Evolutionary conservation across 2,113 vertebrate genomes (phyloP).

Genomic region (Sphaerodactylus townsendi): DNA sequence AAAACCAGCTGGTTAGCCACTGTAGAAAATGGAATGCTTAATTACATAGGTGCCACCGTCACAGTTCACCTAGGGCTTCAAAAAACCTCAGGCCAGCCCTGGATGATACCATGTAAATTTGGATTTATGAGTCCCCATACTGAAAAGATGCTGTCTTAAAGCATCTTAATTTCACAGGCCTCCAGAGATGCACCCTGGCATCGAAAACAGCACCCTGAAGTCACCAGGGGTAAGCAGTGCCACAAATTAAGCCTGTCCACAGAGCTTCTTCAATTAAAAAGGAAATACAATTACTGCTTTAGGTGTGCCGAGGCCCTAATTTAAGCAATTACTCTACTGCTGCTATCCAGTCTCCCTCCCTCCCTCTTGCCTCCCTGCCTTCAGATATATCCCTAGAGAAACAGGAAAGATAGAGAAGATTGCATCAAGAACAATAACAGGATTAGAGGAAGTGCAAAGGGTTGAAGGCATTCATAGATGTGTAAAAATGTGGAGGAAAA

Average conservation of each 20-base stretch:
- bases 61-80: too few relatives aligned
- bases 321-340: not conserved
- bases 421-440: not conserved
- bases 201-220: not conserved
- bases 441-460: not conserved
- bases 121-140: too few relatives aligned
- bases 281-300: not conserved
- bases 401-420: not conserved
- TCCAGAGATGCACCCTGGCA: not conserved
- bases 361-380: not conserved
- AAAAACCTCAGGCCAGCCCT: too few relatives aligned
- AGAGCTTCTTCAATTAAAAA: not conserved
- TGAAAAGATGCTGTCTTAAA: too few relatives aligned
- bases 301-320: not conserved
- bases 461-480: not conserved
- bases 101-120: too few relatives aligned
- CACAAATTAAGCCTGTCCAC: not conserved
- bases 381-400: not conserved
- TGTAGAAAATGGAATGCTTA: too few relatives aligned
- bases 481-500: slow-evolving; percentile 11
- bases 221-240: not conserved
- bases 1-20: too few relatives aligned
- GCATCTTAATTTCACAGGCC: not conserved
- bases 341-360: not conserved
- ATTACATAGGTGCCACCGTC: too few relatives aligned